Percentiles rank a stretch among this genome's conserved stretches.
Evolutionary conservation across 2,113 vertebrate species (phyloP).

Genomic region (Tamias sibiricus): DNA sequence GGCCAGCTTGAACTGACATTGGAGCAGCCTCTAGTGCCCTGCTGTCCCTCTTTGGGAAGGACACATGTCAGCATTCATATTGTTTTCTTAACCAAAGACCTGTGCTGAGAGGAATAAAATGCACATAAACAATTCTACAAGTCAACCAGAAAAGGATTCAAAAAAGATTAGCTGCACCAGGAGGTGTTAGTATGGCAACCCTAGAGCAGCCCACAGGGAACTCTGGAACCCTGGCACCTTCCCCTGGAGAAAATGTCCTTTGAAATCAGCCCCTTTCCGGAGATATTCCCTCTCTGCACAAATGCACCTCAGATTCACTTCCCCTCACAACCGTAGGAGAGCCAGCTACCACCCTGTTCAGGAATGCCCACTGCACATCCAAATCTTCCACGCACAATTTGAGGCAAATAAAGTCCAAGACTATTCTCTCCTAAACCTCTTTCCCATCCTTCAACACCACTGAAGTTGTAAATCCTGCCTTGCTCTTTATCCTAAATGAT

Average conservation of each 20-base stretch:
- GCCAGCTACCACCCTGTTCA: background rate
- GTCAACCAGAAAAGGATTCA: background rate
- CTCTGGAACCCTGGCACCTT: background rate
- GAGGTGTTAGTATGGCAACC: background rate
- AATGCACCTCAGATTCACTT: background rate
- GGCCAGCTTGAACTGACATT: background rate
- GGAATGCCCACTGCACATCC: too few species aligned
- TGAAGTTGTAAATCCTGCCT: background rate
- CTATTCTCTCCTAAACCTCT: background rate
- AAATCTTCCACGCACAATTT: background rate
- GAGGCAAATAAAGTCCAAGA: background rate
- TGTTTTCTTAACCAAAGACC: background rate
- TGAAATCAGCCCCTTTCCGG: background rate
- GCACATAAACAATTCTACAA: background rate
- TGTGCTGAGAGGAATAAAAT: constrained; percentile 13
- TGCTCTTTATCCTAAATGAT: background rate
- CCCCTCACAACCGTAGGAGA: background rate
- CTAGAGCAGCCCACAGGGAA: background rate
- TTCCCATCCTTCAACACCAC: background rate
- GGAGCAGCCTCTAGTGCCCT: background rate
- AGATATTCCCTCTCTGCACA: background rate
- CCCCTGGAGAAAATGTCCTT: background rate
- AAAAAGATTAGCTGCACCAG: background rate
- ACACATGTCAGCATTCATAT: background rate
- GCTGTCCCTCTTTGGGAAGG: background rate